Evolutionary conservation across 1,140 invertebrate species (phyloP), one percentile per base, ranked within the genome.

Genomic region (Drosophila auraria): DNA sequence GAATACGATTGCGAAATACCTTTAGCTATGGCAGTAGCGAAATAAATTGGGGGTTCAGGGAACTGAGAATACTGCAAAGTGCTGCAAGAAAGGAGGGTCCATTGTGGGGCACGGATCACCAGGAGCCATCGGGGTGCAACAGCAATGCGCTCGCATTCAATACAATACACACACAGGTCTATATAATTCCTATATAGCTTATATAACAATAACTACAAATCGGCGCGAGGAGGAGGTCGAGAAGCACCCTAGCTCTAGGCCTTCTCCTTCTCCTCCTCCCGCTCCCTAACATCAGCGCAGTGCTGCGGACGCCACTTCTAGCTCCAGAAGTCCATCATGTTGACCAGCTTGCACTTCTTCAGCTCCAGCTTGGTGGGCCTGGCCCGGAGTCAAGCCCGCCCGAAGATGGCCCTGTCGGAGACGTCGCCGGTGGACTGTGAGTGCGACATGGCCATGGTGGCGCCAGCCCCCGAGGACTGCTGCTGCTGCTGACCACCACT

Each of bases 381-480:
- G n/a, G 91, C 86, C 59, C 87, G 79, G 69, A 90, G 92, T 95
- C 94, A 95, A 94, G 94, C 94, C n/a, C 94, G 92, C 58, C 94
- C 94, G 78, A 95, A 93, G 92, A 95, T 95, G 65, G 94, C 94
- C 33, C 84, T 83, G 65, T 89, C 84, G 51, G 94, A 92, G 17
- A 95, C 94, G 92, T 95, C 94, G 17, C 94, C 94, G 5, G 94
- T 94, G 17, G 94, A 95, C 81, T 95, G 94, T 5, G 94, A 95
- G 84, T 95, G 94, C 4, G 94, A 94, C 76, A 95, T 94, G 69
- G 79, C 75, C 36, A 57, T 74, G 72, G 23, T 53, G 65, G 62
- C 25, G 30, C 40, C 45, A 38, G 20, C 51, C 11, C 59, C 17
- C 14, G 54, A 23, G 12, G 27, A 14, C 59, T 66, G 71, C 42